Conservation (phyloP, 2,113 vertebrate genomes). For the Malurus alboscapulatus region DNA sequence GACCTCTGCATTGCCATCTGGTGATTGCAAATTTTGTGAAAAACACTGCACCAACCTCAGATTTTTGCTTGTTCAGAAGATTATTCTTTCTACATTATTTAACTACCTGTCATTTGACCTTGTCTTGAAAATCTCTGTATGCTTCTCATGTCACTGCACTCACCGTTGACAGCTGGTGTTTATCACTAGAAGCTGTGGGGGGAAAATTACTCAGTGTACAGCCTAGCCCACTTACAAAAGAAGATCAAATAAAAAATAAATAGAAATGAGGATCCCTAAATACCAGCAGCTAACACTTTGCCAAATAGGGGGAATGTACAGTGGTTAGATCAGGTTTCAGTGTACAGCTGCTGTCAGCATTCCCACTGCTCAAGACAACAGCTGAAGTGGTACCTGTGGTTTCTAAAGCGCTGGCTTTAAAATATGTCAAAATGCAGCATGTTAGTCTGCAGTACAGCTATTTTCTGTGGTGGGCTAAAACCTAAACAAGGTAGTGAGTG, state of each 20-base stretch:
- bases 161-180: conserved; percentile 59
- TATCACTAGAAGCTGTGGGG: conserved; percentile 45
- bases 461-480: background rate
- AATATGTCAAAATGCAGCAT: background rate
- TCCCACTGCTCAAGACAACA: conserved; percentile 15
- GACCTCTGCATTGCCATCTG: conserved; percentile 49
- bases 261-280: conserved; percentile 33
- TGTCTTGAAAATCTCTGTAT: conserved; percentile 42
- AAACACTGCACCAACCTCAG: background rate
- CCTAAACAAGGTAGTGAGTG: conserved; percentile 7
- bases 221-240: conserved; percentile 15
- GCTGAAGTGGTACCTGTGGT: conserved; percentile 12
- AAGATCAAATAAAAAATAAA: conserved; percentile 19
- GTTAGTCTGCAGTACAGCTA: background rate
- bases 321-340: background rate
- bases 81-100: conserved; percentile 55
- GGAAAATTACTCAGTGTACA: conserved; percentile 12
- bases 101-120: conserved; percentile 64
- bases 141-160: conserved; percentile 39
- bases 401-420: background rate
- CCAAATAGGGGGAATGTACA: background rate
- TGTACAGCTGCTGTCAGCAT: background rate
- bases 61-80: conserved; percentile 55
- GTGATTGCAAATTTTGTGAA: conserved; percentile 43
- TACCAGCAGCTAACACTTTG: background rate